These are phyloP conservation scores for Candidula unifasciata DNA, from an alignment of 2,888 invertebrate species.

Conservation along the genomic window DNA sequence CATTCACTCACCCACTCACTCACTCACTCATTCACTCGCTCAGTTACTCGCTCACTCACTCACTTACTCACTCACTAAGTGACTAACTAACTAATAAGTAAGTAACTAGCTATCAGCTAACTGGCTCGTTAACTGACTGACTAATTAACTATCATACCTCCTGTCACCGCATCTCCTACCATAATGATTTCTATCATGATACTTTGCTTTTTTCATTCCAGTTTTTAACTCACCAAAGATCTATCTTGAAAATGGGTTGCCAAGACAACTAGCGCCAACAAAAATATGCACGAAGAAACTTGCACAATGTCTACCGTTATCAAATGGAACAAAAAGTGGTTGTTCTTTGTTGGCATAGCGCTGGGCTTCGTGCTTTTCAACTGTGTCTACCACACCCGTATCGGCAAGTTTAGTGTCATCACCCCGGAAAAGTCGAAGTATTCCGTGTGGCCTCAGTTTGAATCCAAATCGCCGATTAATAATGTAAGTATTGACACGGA, in stretches of 20 bases:
- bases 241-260: not conserved
- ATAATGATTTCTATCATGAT: too few species aligned
- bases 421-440: not conserved
- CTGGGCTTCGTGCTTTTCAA: not conserved
- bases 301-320: slow-evolving; percentile 26
- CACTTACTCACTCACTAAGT: too few species aligned
- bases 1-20: too few species aligned
- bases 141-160: too few species aligned
- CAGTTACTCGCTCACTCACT: too few species aligned
- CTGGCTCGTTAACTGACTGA: too few species aligned
- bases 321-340: slow-evolving; percentile 36
- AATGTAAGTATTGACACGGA: not conserved
- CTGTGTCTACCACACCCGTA: not conserved
- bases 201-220: slow-evolving; percentile 24
- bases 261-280: not conserved
- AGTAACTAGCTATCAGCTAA: too few species aligned
- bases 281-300: not conserved
- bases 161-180: too few species aligned
- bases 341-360: not conserved
- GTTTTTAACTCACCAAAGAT: not conserved
- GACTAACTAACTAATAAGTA: too few species aligned
- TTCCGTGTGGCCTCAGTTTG: slow-evolving; percentile 32
- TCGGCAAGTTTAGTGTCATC: too few species aligned
- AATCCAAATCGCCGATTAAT: not conserved
- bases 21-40: too few species aligned